phyloP scores from a whole-genome alignment of 2,113 vertebrate species.

The Actenoides hombroni region DNA sequence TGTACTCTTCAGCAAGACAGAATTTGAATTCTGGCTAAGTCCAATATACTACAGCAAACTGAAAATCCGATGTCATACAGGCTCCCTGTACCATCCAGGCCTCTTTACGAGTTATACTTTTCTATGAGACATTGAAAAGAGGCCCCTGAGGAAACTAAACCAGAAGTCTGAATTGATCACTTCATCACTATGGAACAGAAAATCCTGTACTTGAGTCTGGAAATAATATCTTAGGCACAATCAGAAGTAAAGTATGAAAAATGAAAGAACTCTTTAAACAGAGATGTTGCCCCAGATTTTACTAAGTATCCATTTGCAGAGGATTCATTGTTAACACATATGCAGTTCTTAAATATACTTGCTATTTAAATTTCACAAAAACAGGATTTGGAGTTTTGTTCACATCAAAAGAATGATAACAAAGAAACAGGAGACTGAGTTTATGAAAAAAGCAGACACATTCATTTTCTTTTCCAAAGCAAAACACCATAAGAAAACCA shows the following conservation, averaged over 20 bases:
- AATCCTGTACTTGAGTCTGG: not conserved
- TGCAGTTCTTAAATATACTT: conserved; percentile 2
- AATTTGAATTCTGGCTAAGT: not conserved
- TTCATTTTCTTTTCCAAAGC: conserved; percentile 58
- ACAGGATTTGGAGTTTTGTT: conserved; percentile 60
- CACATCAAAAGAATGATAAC: conserved; percentile 71
- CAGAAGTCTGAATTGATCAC: not conserved
- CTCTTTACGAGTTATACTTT: not conserved
- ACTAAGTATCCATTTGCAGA: conserved; percentile 8
- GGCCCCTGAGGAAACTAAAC: not conserved
- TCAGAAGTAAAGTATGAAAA: conserved; percentile 21
- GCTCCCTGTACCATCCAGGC: not conserved
- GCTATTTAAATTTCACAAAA: conserved; percentile 55
- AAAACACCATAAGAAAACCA: conserved; percentile 45
- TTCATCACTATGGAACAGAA: not conserved
- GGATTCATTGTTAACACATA: not conserved
- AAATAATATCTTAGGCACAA: conserved; percentile 32
- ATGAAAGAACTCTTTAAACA: not conserved
- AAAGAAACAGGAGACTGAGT: conserved; percentile 67
- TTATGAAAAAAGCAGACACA: conserved; percentile 64
- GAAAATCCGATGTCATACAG: not conserved
- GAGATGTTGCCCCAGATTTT: not conserved
- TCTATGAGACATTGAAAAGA: not conserved
- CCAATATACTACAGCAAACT: not conserved
- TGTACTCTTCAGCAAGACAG: not conserved